These are phyloP conservation scores for Lasius platythorax DNA, from an alignment of 2,888 invertebrate species.

Conservation along the genomic window DNA sequence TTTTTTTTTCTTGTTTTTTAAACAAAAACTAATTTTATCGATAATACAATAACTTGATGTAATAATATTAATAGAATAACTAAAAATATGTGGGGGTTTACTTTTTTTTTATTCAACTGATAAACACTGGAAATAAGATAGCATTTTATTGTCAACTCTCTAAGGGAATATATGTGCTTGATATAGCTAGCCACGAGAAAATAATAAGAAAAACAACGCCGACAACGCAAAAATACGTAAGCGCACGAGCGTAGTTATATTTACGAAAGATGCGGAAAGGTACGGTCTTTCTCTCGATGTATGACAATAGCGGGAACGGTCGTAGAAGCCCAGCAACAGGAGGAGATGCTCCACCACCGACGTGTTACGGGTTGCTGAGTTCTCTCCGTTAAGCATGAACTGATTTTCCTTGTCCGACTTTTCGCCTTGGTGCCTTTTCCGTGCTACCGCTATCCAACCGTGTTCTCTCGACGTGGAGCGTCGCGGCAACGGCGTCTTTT, in stretches of 20 bases:
- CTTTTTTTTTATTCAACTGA: background rate
- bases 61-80: background rate
- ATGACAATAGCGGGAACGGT: slow-evolving; percentile 10
- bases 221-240: slow-evolving; percentile 22
- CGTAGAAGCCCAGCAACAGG: slow-evolving; percentile 17
- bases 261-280: background rate
- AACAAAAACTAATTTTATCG: background rate
- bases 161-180: background rate
- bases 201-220: background rate
- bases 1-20: background rate
- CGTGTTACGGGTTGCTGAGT: slow-evolving; percentile 21
- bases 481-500: slow-evolving; percentile 53
- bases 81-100: background rate
- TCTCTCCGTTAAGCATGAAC: slow-evolving; percentile 59
- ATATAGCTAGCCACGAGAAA: background rate
- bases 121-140: background rate
- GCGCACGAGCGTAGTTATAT: slow-evolving; percentile 4
- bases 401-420: slow-evolving; percentile 60
- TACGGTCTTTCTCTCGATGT: slow-evolving; percentile 19
- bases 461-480: slow-evolving; percentile 26
- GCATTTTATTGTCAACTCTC: background rate
- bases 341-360: slow-evolving; percentile 3
- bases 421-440: slow-evolving; percentile 15
- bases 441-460: background rate
- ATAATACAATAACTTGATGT: background rate